phyloP scores from a whole-genome alignment of 2,888 invertebrate species.

The Tiliacea citrago region DNA sequence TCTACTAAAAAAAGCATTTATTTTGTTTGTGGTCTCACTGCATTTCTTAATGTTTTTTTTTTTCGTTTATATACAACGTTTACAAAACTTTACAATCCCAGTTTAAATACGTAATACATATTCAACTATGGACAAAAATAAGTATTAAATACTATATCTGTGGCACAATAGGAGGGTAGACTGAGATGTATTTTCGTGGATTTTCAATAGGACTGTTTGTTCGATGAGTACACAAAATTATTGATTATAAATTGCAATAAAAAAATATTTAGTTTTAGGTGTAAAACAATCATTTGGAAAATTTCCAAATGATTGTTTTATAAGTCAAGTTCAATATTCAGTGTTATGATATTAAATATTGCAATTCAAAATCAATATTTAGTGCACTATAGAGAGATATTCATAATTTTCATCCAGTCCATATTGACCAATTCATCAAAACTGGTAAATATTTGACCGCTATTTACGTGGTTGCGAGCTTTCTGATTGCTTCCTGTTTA shows the following conservation, averaged over 20 bases:
- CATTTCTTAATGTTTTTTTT: constrained; percentile 27
- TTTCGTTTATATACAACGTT: constrained; percentile 51
- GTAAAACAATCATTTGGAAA: not conserved
- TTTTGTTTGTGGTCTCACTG: constrained; percentile 63
- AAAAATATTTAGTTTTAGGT: not conserved
- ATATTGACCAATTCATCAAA: not conserved
- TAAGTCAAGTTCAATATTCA: not conserved
- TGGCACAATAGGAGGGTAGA: constrained; percentile 37
- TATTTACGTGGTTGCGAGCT: not conserved
- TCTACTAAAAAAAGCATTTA: not conserved
- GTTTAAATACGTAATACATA: constrained; percentile 34
- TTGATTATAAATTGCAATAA: not conserved
- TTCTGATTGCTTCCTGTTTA: not conserved
- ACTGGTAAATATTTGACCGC: not conserved
- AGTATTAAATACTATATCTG: constrained; percentile 32
- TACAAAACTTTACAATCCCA: constrained; percentile 46
- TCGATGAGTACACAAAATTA: not conserved
- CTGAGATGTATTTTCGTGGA: constrained; percentile 34
- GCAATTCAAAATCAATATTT: not conserved
- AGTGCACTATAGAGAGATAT: not conserved
- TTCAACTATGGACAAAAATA: constrained; percentile 58
- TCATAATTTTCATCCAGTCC: not conserved
- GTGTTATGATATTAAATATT: not conserved
- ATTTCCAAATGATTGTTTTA: not conserved
- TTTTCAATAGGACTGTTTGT: not conserved